Conservation (phyloP, 2,113 vertebrate species). For the Agapornis roseicollis region DNA sequence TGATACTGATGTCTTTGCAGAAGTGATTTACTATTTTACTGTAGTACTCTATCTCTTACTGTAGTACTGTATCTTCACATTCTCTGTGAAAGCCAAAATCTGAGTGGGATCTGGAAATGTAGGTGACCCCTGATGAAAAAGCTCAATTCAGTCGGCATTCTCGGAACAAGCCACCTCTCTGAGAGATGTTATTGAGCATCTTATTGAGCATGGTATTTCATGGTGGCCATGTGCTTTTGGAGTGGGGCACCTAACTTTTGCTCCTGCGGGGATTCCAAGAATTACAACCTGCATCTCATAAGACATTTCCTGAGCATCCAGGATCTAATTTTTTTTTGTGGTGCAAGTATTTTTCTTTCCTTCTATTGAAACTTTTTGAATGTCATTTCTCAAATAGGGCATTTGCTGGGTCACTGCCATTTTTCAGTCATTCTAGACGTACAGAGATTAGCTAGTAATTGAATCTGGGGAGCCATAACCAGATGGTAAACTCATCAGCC, state of each 20-base stretch:
- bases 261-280: not conserved
- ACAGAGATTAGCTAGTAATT: not conserved
- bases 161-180: not conserved
- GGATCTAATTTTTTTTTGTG: not conserved
- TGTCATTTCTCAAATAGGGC: not conserved
- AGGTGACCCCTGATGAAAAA: not conserved
- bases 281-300: not conserved
- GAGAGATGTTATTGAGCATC: not conserved
- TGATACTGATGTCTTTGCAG: not conserved
- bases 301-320: not conserved
- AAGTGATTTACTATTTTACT: not conserved
- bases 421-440: not conserved
- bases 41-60: not conserved
- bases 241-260: fast-evolving
- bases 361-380: not conserved
- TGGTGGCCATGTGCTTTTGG: fast-evolving
- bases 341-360: not conserved
- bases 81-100: not conserved
- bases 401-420: not conserved
- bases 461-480: not conserved
- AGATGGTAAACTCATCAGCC: not conserved
- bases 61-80: fast-evolving
- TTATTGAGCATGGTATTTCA: fast-evolving
- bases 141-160: not conserved
- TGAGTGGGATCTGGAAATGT: not conserved